Evolutionary conservation across 1,140 invertebrate species (phyloP).

Genomic region (Eumeta japonica): DNA sequence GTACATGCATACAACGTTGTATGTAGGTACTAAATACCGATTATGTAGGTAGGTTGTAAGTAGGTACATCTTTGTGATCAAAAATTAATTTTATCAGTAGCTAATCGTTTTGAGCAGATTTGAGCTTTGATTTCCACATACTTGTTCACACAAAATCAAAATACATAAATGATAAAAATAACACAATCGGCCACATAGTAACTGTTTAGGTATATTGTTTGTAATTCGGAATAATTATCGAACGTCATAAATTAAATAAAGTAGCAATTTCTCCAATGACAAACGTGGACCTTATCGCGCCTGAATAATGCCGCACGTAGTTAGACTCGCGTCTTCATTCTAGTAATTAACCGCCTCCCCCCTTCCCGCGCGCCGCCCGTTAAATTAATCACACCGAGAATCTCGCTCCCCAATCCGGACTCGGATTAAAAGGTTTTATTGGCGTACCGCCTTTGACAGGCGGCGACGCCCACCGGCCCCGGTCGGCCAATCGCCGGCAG

Average conservation of each 20-base stretch:
- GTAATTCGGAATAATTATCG: too few species aligned
- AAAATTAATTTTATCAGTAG: too few species aligned
- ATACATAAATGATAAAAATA: too few species aligned
- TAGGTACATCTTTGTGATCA: too few species aligned
- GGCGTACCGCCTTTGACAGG: constrained; percentile 39
- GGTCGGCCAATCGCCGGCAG: constrained; percentile 25
- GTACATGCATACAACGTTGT: too few species aligned
- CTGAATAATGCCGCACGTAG: constrained; percentile 50
- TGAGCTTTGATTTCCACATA: too few species aligned
- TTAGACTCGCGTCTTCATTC: constrained; percentile 53
- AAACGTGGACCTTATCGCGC: constrained; percentile 46
- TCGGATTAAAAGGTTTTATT: constrained; percentile 57
- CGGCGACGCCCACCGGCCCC: constrained; percentile 17
- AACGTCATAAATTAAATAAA: constrained; percentile 52
- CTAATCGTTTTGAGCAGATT: too few species aligned
- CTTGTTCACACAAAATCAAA: too few species aligned
- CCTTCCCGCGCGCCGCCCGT: constrained; percentile 10
- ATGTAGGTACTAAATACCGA: too few species aligned
- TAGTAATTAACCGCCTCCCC: constrained; percentile 40
- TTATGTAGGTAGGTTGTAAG: too few species aligned
- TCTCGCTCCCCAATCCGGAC: constrained; percentile 48
- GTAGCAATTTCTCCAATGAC: constrained; percentile 45
- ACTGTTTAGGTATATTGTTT: too few species aligned
- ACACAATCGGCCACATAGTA: too few species aligned
- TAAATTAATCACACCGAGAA: constrained; percentile 56